Evolutionary conservation across 2,113 vertebrate genomes (phyloP).

Genomic region (Brachionichthys hirsutus): DNA sequence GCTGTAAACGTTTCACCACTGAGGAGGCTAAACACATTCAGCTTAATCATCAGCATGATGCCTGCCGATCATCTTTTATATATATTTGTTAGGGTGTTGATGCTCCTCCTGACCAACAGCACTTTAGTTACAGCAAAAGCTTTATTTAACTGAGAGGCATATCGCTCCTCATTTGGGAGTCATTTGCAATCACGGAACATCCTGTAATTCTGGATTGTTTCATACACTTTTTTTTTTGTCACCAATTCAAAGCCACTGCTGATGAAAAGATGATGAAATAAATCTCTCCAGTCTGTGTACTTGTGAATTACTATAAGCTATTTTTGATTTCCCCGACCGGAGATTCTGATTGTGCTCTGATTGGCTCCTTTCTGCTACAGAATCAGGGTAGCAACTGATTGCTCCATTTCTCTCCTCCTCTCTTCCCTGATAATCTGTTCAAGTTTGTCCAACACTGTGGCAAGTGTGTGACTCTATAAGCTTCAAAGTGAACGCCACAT

Average conservation of each 20-base stretch:
- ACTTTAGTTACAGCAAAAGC: neutral
- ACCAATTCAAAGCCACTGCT: slow-evolving; percentile 34
- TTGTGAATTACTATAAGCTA: slow-evolving; percentile 52
- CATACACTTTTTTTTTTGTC: slow-evolving; percentile 32
- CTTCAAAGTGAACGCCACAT: slow-evolving; percentile 58
- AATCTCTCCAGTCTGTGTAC: slow-evolving; percentile 24
- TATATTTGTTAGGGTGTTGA: too few species aligned
- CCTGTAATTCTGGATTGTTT: slow-evolving; percentile 8
- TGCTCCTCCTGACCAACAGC: neutral
- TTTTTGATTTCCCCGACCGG: slow-evolving; percentile 43
- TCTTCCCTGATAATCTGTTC: slow-evolving; percentile 32
- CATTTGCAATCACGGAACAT: neutral
- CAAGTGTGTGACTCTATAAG: slow-evolving; percentile 22
- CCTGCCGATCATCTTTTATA: neutral
- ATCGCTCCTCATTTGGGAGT: neutral
- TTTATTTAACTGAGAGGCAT: neutral
- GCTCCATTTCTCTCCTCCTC: slow-evolving; percentile 18
- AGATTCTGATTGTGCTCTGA: slow-evolving; percentile 62
- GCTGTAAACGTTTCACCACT: neutral
- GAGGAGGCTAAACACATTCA: neutral
- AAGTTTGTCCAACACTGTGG: slow-evolving; percentile 55
- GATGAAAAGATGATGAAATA: slow-evolving; percentile 60
- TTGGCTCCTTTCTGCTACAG: slow-evolving; percentile 56
- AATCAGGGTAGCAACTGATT: slow-evolving; percentile 50
- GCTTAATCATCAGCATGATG: neutral